Evolutionary conservation across 2,888 invertebrate genomes (phyloP).

Genomic region (Hirtodrosophila trivittata): DNA sequence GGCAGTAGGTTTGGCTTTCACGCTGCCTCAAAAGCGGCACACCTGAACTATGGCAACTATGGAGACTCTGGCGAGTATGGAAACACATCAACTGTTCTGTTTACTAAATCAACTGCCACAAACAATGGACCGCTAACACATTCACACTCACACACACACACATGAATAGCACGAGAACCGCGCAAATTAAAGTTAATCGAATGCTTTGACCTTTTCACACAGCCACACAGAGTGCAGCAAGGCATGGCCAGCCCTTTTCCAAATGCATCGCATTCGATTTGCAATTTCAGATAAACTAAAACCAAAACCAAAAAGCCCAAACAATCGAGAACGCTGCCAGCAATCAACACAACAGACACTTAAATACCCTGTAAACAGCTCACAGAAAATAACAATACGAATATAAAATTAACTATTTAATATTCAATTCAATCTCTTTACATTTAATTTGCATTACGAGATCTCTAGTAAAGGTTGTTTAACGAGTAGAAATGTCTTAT

Average conservation of each 20-base stretch:
- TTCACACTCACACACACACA: constrained; percentile 26
- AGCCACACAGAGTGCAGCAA: constrained; percentile 40
- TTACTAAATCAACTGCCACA: constrained; percentile 66
- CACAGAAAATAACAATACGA: no score
- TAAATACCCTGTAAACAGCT: constrained; percentile 19
- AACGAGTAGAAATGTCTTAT: no score
- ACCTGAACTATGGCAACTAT: constrained; percentile 63
- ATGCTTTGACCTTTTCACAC: constrained; percentile 77
- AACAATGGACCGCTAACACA: constrained; percentile 59
- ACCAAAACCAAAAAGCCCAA: constrained; percentile 12
- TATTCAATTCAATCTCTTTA: no score
- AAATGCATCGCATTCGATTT: constrained; percentile 66
- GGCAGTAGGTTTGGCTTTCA: constrained; percentile 75
- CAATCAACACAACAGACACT: background rate
- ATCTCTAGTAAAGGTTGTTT: no score
- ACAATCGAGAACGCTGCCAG: constrained; percentile 5
- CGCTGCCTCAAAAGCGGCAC: constrained; percentile 60
- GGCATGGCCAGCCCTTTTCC: constrained; percentile 67
- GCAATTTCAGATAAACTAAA: constrained; percentile 68
- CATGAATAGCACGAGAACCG: constrained; percentile 28
- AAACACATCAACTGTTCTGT: constrained; percentile 47
- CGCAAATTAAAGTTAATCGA: constrained; percentile 79
- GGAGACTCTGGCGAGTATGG: constrained; percentile 31
- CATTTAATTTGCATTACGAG: no score
- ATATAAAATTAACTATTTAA: no score